Evolutionary conservation across 1,140 invertebrate genomes (phyloP), one percentile per base, ranked within the genome.

Genomic region (Dreissena polymorpha): DNA sequence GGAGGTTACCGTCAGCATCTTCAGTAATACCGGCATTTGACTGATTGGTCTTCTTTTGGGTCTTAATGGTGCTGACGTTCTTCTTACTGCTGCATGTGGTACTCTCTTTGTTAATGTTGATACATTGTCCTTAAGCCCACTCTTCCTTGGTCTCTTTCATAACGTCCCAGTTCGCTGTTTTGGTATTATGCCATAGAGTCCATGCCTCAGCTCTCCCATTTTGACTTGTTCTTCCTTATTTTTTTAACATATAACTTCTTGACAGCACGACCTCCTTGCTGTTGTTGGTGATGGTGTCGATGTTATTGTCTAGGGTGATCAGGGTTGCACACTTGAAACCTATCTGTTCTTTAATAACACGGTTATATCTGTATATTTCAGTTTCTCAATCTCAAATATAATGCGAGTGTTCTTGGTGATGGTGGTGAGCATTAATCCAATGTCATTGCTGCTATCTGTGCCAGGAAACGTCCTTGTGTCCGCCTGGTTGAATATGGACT

Each of bases 381-480:
- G 51, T 55, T 87, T 85, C 29, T 79, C 79, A 13, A 77, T 16
- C 68, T 86, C 60, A 78, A 68, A 87, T 1, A 27, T 7, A 14
- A 85, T 74, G 18, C 80, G 39, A 49, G 60, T 8, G 25, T 87
- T 12, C n/a, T 71, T 53, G 21, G 39, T 73, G 16, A 86, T 68
- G 8, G 85, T 85, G 23, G 65, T 50, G 50, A 87, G n/a, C 5
- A 87, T 84, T 10, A 87, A 29, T 76, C 86, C 85, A 85, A 86
- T 85, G 65, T 87, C 85, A 63, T 83, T 88, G 23, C 76, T 57
- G 25, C 85, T 70, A 50, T 76, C 87, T 23, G 78, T 73, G 0
- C 80, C 87, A 16, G 69, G 83, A 65, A 79, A 88, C 2, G 55
- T 86, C 53, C 79, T 77, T 73, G 85, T 85, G 21, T 79, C 69